Evolutionary conservation across 2,113 vertebrate genomes (phyloP), one percentile per base, ranked within the genome.

Genomic region (Sterna hirundo): DNA sequence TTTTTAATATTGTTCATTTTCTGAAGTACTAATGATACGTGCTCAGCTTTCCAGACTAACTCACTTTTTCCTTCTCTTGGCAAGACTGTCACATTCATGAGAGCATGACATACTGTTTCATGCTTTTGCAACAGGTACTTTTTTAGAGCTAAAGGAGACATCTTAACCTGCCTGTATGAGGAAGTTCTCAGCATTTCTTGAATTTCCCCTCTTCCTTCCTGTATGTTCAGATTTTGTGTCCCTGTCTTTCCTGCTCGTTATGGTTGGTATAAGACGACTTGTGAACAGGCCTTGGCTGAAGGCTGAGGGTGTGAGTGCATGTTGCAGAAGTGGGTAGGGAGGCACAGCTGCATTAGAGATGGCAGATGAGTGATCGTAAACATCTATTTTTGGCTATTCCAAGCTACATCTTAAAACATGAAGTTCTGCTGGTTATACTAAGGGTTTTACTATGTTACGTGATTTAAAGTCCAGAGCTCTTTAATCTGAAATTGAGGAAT

Each of bases 241-340:
- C 40, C 49, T 82, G 21, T 61, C 23, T 51, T 5, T 36, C 47
- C 71, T 32, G 34, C 30, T 13, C 1, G 0, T 46, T 65, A 20
- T 16, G 32, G 55, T 44, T 36, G 16, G 13, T 44, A 18, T 65
- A 25, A 38, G n/a, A 20, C 25, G 47, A 60, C 12, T 65, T 65
- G 64, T 65, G 55, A 70, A 52, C 27, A 58, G 32, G 9, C 30
- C 23, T 55, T 46, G 55, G 17, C 22, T 44, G 42, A 85, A 79
- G 32, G 46, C 23, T 2, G 2, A 30, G 34, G 5, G 25, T 0
- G 9, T 26, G 29, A 23, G 26, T 72, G 27, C 3, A 0, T 32
- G 40, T 42, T 51, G 16, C 49, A 34, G 6, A 51, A 58, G 38
- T 1, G 22, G 11, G 11, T 64, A 15, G 17, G 34, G 58, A 54